Conservation (phyloP, 1,140 invertebrate species). For the Hypothenemus hampei region DNA sequence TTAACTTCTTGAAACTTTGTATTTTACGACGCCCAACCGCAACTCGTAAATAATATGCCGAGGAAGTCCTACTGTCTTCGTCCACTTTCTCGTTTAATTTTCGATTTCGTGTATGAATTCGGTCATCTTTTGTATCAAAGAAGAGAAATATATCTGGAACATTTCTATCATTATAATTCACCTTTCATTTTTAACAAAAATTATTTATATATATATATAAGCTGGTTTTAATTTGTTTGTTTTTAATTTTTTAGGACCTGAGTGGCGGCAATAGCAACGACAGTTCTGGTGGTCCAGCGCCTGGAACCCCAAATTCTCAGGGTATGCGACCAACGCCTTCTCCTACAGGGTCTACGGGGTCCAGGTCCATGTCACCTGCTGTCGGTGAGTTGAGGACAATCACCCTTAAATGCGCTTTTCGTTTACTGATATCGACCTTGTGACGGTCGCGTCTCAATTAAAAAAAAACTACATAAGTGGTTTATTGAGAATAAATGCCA, state of each 20-base stretch:
- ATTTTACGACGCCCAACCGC: neutral
- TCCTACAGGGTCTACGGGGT: slow-evolving; percentile 86
- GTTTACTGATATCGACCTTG: slow-evolving; percentile 5
- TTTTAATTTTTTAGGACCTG: slow-evolving; percentile 79
- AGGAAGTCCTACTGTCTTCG: too few species aligned
- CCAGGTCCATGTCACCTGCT: slow-evolving; percentile 92
- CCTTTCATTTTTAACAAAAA: too few species aligned
- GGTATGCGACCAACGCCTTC: slow-evolving; percentile 89
- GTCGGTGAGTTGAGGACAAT: slow-evolving; percentile 64
- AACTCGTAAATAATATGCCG: too few species aligned
- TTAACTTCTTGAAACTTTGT: slow-evolving; percentile 15
- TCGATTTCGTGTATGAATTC: too few species aligned
- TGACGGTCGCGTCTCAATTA: slow-evolving; percentile 6
- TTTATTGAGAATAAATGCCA: slow-evolving; percentile 4
- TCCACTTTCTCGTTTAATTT: too few species aligned
- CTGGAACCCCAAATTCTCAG: slow-evolving; percentile 67
- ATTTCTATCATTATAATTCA: too few species aligned
- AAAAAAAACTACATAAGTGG: slow-evolving; percentile 2
- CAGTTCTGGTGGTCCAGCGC: slow-evolving; percentile 65
- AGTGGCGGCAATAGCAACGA: slow-evolving; percentile 60
- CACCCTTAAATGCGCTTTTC: neutral
- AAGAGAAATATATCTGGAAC: too few species aligned
- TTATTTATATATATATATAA: too few species aligned
- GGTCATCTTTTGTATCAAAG: too few species aligned
- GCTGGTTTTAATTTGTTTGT: slow-evolving; percentile 13